Percentiles rank a stretch among this genome's conserved stretches.
Evolutionary conservation across 2,113 vertebrate genomes (phyloP).

Genomic region (Chamaetylas fuelleborni): DNA sequence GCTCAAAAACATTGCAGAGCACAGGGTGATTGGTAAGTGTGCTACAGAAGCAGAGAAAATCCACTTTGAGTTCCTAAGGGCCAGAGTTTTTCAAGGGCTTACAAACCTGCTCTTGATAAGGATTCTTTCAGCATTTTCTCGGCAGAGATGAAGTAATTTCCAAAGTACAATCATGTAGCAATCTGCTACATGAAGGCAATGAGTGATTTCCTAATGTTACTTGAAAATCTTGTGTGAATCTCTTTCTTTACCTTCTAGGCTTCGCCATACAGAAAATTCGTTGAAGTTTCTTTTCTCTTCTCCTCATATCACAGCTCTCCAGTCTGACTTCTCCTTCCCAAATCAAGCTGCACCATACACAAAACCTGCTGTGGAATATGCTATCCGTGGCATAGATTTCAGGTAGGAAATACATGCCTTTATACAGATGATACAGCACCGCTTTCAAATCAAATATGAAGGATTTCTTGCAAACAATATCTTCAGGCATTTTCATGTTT

Average conservation of each 20-base stretch:
- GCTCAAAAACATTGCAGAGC: not conserved
- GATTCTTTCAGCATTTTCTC: not conserved
- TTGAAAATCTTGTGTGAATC: not conserved
- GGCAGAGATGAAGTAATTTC: not conserved
- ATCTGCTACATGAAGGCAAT: not conserved
- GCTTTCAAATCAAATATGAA: not conserved
- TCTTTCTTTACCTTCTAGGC: not conserved
- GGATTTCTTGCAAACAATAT: not conserved
- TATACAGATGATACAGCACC: not conserved
- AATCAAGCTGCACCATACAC: not conserved
- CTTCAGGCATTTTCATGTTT: not conserved
- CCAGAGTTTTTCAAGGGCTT: not conserved
- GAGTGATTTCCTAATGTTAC: not conserved
- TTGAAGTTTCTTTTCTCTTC: not conserved
- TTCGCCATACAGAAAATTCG: not conserved
- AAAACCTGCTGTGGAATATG: not conserved
- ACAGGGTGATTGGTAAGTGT: not conserved
- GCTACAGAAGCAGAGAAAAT: not conserved
- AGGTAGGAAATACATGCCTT: not conserved
- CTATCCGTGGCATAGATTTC: not conserved
- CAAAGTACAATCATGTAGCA: too few species aligned
- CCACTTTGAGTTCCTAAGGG: not conserved
- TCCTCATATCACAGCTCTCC: accelerated
- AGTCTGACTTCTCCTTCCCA: not conserved
- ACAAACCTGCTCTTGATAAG: not conserved